A percentile compares a stretch with the other conserved stretches of the same genome.
These are phyloP conservation scores for Apodemus sylvaticus DNA, from an alignment of 2,113 vertebrate species.

Conservation along the genomic window DNA sequence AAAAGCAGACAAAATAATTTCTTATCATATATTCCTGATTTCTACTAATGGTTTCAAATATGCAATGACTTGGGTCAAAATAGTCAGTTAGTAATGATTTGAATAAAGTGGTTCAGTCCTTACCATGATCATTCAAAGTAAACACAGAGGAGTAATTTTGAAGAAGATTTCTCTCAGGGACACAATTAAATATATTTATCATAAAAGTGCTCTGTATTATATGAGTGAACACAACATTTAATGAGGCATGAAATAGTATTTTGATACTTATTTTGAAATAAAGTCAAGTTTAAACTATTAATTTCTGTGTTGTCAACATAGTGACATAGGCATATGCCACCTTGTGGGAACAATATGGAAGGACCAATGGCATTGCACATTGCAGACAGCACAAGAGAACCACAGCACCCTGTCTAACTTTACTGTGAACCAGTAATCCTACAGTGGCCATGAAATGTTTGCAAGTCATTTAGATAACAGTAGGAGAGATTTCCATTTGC, in stretches of 20 bases:
- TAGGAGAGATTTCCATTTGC: background rate
- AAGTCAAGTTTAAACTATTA: background rate
- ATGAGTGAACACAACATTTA: background rate
- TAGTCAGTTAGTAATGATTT: background rate
- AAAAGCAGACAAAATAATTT: conserved; percentile 40
- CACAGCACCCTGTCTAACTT: background rate
- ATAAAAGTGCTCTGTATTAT: background rate
- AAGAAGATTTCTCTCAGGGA: background rate
- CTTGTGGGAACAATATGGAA: background rate
- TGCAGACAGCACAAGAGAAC: background rate
- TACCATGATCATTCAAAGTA: background rate
- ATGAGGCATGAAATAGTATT: background rate
- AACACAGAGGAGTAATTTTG: background rate
- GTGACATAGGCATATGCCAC: background rate
- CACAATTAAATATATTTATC: conserved; percentile 36
- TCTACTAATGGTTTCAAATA: conserved; percentile 8
- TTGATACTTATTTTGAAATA: background rate
- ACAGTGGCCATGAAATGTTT: background rate
- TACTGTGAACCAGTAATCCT: background rate
- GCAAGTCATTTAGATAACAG: background rate
- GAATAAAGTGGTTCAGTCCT: background rate
- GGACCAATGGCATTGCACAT: background rate
- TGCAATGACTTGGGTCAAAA: background rate
- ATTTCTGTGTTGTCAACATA: background rate
- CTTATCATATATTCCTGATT: conserved; percentile 11